phyloP scores from a whole-genome alignment of 2,113 vertebrate species.

The Emydura subglobosa region DNA sequence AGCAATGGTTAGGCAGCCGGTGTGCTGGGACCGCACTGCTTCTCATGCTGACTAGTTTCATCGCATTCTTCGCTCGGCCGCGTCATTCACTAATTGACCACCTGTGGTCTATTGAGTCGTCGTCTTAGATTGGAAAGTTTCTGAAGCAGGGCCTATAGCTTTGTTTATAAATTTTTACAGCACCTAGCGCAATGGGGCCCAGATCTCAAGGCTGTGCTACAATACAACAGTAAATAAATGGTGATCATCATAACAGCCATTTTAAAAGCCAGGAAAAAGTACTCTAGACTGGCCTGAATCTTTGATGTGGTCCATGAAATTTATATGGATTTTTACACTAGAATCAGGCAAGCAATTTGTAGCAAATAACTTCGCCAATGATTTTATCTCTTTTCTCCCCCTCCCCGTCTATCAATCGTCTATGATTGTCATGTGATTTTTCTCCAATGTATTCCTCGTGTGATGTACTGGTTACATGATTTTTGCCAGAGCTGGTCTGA shows the following conservation, averaged over 20 bases:
- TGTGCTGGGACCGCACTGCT: neutral
- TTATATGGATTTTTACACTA: neutral
- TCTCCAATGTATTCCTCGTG: neutral
- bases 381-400: neutral
- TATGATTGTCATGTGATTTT: neutral
- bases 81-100: neutral
- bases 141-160: neutral
- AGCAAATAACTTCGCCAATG: neutral
- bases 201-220: neutral
- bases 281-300: neutral
- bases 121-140: neutral
- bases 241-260: neutral
- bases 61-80: neutral
- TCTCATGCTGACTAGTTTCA: neutral
- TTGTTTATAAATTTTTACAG: neutral
- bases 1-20: neutral
- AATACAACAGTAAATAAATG: neutral
- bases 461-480: neutral
- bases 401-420: fast-evolving
- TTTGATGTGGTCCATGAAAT: neutral
- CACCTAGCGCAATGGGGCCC: neutral
- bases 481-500: neutral
- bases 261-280: neutral
- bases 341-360: neutral
- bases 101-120: neutral